Evolutionary conservation across 2,888 invertebrate genomes (phyloP).

Genomic region (Cantharis flavilabris): DNA sequence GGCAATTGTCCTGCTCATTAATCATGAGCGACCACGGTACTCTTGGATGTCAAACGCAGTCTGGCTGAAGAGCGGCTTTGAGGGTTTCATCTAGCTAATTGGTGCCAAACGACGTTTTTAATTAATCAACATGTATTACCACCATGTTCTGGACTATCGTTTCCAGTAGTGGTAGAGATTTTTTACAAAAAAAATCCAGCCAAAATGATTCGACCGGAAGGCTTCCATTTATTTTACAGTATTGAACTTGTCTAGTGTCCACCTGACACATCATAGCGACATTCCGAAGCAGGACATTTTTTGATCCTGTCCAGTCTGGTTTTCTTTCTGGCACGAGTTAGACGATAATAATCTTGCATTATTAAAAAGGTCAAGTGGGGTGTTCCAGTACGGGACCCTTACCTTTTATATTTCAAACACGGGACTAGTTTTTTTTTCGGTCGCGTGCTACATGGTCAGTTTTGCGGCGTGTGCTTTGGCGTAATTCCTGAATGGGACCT

Average conservation of each 20-base stretch:
- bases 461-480: background rate
- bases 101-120: conserved; percentile 56
- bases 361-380: conserved; percentile 6
- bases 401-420: background rate
- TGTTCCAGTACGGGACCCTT: conserved; percentile 15
- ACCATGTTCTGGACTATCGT: conserved; percentile 48
- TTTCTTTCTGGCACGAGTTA: conserved; percentile 2
- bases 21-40: conserved; percentile 54
- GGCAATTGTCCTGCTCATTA: conserved; percentile 57
- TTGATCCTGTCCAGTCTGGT: background rate
- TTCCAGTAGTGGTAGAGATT: conserved; percentile 15
- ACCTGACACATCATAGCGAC: background rate
- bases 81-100: conserved; percentile 57
- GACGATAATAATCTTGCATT: conserved; percentile 1
- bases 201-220: background rate
- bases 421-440: conserved; percentile 1
- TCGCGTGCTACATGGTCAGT: background rate
- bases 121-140: conserved; percentile 52
- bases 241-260: background rate
- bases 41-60: conserved; percentile 57
- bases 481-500: conserved; percentile 17
- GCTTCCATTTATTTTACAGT: background rate
- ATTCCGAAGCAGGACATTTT: conserved; percentile 12
- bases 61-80: conserved; percentile 54
- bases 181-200: conserved; percentile 1